A percentile compares a stretch with the other conserved stretches of the same genome.
These are phyloP conservation scores for Tetrax tetrax DNA, from an alignment of 2,113 vertebrate genomes.

Conservation along the genomic window DNA sequence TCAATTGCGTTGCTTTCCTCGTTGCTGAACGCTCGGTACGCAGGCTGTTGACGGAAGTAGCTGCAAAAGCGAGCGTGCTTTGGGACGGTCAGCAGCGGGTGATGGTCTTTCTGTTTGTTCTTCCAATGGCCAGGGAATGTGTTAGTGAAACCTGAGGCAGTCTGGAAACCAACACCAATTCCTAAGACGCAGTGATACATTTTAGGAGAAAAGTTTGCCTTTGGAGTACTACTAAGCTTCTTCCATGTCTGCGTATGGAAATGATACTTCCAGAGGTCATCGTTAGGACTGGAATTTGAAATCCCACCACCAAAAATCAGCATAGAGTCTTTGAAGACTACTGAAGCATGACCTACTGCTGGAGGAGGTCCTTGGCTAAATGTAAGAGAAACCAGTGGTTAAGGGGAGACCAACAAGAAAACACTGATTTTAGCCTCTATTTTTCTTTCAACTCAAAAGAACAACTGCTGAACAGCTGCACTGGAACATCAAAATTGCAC, in stretches of 20 bases:
- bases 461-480: background rate
- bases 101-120: background rate
- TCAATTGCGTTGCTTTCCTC: conserved; percentile 69
- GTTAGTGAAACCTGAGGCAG: background rate
- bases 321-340: conserved; percentile 81
- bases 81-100: background rate
- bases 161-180: conserved; percentile 73
- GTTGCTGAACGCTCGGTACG: fast-evolving
- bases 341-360: conserved; percentile 81
- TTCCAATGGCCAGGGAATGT: background rate
- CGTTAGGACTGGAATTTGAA: conserved; percentile 61
- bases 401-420: background rate
- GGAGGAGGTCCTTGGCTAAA: conserved; percentile 83
- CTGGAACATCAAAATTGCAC: background rate
- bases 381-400: conserved; percentile 9
- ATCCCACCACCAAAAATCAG: conserved; percentile 85
- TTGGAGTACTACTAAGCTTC: conserved; percentile 60
- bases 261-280: conserved; percentile 81
- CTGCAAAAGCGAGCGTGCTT: background rate
- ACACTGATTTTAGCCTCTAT: background rate
- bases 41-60: background rate
- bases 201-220: conserved; percentile 68
- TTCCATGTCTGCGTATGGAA: conserved; percentile 79
- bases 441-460: conserved; percentile 5
- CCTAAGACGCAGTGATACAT: conserved; percentile 82